A percentile compares a stretch with the other conserved stretches of the same genome.
phyloP scores from a whole-genome alignment of 2,113 vertebrate genomes.

The Nannospalax galili region DNA sequence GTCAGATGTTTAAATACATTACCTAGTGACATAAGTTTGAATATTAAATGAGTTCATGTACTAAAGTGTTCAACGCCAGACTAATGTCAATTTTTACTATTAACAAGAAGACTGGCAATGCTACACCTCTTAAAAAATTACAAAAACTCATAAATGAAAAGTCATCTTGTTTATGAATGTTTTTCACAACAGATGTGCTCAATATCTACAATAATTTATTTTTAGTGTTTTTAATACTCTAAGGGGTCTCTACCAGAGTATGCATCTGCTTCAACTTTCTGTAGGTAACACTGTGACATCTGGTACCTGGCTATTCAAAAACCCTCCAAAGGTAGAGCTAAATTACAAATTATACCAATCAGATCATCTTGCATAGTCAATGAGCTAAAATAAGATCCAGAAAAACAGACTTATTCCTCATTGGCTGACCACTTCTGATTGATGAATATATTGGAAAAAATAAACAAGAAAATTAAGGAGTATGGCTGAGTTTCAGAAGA shows the following conservation, averaged over 20 bases:
- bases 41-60: conserved; percentile 22
- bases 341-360: conserved; percentile 51
- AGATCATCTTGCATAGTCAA: neutral
- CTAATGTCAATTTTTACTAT: neutral
- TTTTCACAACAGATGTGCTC: conserved; percentile 33
- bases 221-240: neutral
- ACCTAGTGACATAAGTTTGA: neutral
- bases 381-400: neutral
- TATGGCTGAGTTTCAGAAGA: neutral
- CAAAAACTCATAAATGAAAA: neutral
- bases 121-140: conserved; percentile 2
- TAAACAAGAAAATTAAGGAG: neutral
- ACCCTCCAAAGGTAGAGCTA: neutral
- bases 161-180: neutral
- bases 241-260: neutral
- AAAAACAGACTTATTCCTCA: neutral
- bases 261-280: neutral
- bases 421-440: neutral
- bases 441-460: neutral
- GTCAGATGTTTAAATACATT: neutral
- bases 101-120: neutral
- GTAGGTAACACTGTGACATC: conserved; percentile 14
- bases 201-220: neutral
- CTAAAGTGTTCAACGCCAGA: neutral
- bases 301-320: conserved; percentile 27